Base-by-base conservation (phyloP, 2,888 invertebrate species). In the Chesias legatella region DNA sequence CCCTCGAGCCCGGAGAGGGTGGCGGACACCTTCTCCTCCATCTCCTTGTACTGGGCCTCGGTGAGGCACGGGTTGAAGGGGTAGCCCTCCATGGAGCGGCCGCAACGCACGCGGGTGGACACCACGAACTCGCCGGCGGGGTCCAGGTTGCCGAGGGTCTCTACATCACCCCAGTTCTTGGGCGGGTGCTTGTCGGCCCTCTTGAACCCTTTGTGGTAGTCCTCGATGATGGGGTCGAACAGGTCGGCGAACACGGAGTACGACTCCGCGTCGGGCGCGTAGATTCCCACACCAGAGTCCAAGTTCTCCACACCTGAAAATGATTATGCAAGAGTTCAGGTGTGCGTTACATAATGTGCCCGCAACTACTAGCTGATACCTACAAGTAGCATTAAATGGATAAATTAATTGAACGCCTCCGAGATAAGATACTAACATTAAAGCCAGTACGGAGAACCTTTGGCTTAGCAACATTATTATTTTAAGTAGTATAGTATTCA, bases 11-110 rank as follows among this genome's bases (percentile, higher is more conserved):
- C 94, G 26, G 94, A 93, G 58, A 97, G 91, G 51, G 95, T 95
- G 70, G 89, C 73, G 59, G 95, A 93, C 7, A 96, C 95, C 79
- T 97, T 97, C 41, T 92, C 91, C 80, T 98, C 97, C 97, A 98
- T 98, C 85, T 98, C 98, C 86, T 96, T 95, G 93, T 98, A 98
- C 90, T 98, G 97, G 68, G 94, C 95, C 90, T 98, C 98, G 48
- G 96, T 97, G 54, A 98, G 88, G 90, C 98, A 98, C 58, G 98
- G 98, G 91, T 98, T 98, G 94, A 98, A 98, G 60, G 98, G 97
- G 83, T 97, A 98, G 47, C 98, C 98, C 71, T 95, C 93, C 91
- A 96, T 79, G 71, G 96, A 97, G 77, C 98, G 96, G 51, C 98
- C 98, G 86, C 98, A 98, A 71, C 98, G 94, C 47, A 98, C 97